Evolutionary conservation across 2,113 vertebrate species (phyloP).

Genomic region (Hemicordylus capensis): DNA sequence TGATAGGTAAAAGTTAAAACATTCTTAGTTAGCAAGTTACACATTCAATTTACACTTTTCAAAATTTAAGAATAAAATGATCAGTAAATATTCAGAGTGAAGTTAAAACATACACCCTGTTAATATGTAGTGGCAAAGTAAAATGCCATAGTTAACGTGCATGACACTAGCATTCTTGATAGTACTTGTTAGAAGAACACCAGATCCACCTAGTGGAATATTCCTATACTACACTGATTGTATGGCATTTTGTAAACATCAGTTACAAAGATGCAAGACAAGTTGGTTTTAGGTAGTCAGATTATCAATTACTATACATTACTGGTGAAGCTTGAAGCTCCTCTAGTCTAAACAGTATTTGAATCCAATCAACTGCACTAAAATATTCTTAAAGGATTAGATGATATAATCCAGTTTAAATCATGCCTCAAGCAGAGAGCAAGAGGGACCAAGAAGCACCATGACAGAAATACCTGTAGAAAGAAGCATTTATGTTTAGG

Average conservation of each 20-base stretch:
- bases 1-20: neutral
- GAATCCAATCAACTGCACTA: neutral
- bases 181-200: slow-evolving; percentile 68
- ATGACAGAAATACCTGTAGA: neutral
- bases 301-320: neutral
- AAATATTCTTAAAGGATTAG: neutral
- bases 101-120: neutral
- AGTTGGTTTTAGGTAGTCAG: neutral
- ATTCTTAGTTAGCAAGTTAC: neutral
- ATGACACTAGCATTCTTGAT: accelerated
- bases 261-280: neutral
- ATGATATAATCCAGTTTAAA: neutral
- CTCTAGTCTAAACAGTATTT: neutral
- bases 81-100: neutral
- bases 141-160: accelerated
- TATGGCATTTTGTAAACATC: neutral
- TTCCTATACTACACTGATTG: slow-evolving; percentile 64
- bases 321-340: neutral
- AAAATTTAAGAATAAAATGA: slow-evolving; percentile 14
- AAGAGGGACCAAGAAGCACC: neutral
- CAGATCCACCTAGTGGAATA: slow-evolving; percentile 79
- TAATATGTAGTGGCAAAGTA: neutral
- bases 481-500: neutral
- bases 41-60: neutral
- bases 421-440: neutral